phyloP scores from a whole-genome alignment of 2,888 invertebrate species.

The Acleris cristana region DNA sequence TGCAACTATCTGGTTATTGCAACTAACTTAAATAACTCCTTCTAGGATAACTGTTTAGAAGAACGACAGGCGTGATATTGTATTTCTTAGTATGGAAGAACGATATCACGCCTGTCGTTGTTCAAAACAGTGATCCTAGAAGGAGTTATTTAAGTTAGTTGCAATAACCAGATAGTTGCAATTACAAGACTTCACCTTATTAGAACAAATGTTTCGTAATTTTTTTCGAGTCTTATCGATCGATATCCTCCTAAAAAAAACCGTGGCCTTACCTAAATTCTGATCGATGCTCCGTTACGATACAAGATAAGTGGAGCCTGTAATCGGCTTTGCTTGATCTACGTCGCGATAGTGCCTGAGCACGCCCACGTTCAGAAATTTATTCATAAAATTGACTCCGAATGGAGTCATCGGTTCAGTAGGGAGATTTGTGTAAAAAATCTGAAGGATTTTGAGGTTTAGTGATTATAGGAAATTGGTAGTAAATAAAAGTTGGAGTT shows the following conservation, averaged over 20 bases:
- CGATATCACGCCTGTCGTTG: too few species aligned
- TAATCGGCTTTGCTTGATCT: conserved; percentile 36
- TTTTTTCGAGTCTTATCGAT: not conserved
- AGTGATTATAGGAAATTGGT: conserved; percentile 23
- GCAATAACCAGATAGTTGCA: too few species aligned
- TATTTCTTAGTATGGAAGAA: too few species aligned
- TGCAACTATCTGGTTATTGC: too few species aligned
- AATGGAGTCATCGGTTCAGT: not conserved
- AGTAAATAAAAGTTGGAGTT: conserved; percentile 16
- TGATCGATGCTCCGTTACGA: conserved; percentile 40
- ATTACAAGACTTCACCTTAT: too few species aligned
- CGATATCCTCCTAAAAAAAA: not conserved
- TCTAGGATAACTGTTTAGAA: too few species aligned
- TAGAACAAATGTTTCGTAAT: not conserved
- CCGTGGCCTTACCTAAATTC: not conserved
- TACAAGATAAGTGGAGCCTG: conserved; percentile 40
- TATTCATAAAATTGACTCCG: conserved; percentile 5
- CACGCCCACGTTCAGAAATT: not conserved
- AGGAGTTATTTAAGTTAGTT: too few species aligned
- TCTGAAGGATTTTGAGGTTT: conserved; percentile 16
- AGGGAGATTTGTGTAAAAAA: conserved; percentile 22
- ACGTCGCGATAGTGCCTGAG: conserved; percentile 17
- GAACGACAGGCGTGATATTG: too few species aligned
- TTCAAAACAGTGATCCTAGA: too few species aligned
- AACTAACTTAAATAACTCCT: too few species aligned